phyloP scores from a whole-genome alignment of 2,797 vertebrate species.

The Melopsittacus undulatus region DNA sequence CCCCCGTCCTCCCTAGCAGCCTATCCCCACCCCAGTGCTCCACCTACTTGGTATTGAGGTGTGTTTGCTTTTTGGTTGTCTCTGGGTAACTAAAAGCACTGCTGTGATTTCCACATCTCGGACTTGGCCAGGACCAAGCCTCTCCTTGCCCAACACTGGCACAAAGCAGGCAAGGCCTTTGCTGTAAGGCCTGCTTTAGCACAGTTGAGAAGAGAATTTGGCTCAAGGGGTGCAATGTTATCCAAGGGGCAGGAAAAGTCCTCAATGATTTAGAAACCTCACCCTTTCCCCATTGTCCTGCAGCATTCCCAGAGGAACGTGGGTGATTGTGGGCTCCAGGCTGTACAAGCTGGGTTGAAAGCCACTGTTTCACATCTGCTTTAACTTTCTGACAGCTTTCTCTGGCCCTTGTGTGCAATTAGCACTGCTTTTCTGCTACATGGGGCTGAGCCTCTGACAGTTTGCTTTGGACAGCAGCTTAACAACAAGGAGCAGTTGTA shows the following conservation, averaged over 20 bases:
- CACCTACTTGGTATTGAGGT: not conserved
- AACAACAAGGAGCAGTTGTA: not conserved
- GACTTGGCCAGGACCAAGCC: not conserved
- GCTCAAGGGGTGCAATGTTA: not conserved
- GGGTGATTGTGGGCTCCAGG: not conserved
- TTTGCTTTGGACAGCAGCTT: not conserved
- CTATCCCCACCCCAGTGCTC: not conserved
- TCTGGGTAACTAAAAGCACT: not conserved
- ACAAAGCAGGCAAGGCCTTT: not conserved
- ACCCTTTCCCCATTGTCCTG: not conserved
- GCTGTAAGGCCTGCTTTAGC: not conserved
- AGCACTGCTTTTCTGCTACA: not conserved
- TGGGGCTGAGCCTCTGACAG: not conserved
- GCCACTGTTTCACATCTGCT: slow-evolving; percentile 55
- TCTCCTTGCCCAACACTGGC: not conserved
- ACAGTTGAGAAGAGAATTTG: not conserved
- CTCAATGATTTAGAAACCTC: not conserved
- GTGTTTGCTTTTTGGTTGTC: not conserved
- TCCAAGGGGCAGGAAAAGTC: not conserved
- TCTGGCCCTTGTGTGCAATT: not conserved
- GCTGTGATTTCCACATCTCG: not conserved
- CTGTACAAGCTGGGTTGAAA: not conserved
- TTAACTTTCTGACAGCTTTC: slow-evolving; percentile 25
- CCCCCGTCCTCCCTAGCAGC: not conserved
- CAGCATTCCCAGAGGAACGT: not conserved